A percentile compares a stretch with the other conserved stretches of the same genome.
Conservation (phyloP, 2,888 invertebrate species). For the Acrocyrtus sp. region DNA sequence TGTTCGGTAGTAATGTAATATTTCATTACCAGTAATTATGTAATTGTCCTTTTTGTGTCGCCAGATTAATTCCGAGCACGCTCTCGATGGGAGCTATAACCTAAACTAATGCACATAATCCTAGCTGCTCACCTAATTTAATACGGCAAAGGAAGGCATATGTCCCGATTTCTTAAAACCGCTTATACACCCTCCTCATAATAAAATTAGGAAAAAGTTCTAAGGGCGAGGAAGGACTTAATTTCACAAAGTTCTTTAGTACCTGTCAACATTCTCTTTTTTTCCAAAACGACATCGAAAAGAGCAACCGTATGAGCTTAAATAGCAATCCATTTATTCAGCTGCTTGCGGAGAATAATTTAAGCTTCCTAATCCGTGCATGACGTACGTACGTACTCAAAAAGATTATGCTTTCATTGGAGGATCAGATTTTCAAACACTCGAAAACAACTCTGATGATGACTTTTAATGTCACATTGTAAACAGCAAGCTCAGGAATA, state of each 20-base stretch:
- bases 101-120: too few relatives aligned
- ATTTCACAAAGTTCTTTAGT: conserved; percentile 18
- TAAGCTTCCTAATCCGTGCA: background rate
- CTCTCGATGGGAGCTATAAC: too few relatives aligned
- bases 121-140: too few relatives aligned
- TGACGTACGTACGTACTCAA: background rate
- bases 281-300: background rate
- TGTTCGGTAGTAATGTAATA: too few relatives aligned
- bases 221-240: conserved; percentile 18
- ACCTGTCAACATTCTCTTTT: conserved; percentile 8
- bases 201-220: background rate
- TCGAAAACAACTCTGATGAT: background rate
- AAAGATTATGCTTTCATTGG: background rate
- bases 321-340: conserved; percentile 29
- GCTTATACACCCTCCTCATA: background rate
- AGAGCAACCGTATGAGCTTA: too few relatives aligned
- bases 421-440: background rate
- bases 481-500: too few relatives aligned
- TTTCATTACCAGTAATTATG: too few relatives aligned
- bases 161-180: background rate
- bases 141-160: too few relatives aligned
- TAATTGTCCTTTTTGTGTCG: too few relatives aligned
- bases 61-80: too few relatives aligned
- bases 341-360: conserved; percentile 4
- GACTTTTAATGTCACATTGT: background rate